Evolutionary conservation across 2,113 vertebrate species (phyloP).

Genomic region (Passer montanus): DNA sequence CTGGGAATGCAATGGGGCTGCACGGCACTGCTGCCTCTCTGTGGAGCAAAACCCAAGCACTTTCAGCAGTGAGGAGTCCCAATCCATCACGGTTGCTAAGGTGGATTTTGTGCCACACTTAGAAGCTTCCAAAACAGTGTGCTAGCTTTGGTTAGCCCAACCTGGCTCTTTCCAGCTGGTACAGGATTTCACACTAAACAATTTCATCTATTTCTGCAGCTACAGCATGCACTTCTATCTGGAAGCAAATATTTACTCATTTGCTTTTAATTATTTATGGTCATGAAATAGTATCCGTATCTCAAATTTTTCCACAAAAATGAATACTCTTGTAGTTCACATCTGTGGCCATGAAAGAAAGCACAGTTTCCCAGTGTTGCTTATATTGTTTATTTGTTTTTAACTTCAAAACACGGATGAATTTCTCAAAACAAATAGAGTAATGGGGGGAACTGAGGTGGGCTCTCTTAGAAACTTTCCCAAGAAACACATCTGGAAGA

Average conservation of each 20-base stretch:
- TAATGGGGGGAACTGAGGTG: conserved; percentile 13
- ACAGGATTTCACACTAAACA: neutral
- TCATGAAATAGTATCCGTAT: conserved; percentile 26
- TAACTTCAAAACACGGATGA: conserved; percentile 56
- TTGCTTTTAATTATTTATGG: conserved; percentile 60
- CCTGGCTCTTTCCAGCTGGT: neutral
- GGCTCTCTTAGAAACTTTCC: conserved; percentile 19
- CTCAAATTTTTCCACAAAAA: conserved; percentile 17
- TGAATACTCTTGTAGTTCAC: conserved; percentile 19
- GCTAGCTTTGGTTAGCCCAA: neutral
- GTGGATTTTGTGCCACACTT: neutral
- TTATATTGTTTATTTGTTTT: conserved; percentile 64
- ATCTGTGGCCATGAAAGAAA: conserved; percentile 31
- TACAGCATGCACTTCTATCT: neutral
- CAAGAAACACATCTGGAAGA: conserved; percentile 44
- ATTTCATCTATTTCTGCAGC: neutral
- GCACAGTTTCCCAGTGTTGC: conserved; percentile 33
- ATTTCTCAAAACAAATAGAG: conserved; percentile 56
- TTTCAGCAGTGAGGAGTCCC: neutral
- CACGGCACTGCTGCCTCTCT: rapidly evolving
- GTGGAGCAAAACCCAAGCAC: neutral
- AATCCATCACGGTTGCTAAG: neutral
- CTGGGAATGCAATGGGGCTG: neutral
- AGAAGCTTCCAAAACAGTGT: neutral
- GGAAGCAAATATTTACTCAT: neutral